Base-by-base conservation (phyloP, 2,113 vertebrate genomes). In the Rafetus swinhoei region DNA sequence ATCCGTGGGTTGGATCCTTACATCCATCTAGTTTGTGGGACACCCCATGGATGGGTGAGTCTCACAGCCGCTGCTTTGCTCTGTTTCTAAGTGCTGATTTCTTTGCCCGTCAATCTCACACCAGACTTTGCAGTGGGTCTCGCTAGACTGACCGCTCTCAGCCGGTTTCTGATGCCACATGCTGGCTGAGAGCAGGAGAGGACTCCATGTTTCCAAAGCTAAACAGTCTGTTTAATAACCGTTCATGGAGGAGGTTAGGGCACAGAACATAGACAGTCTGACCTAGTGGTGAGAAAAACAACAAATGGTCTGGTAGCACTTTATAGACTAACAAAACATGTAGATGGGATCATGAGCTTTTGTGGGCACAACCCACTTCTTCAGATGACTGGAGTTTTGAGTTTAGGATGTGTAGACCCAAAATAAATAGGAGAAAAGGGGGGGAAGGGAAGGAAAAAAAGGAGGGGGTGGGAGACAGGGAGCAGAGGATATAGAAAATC, bases 41-140 rank as follows among this genome's bases (percentile, higher is more conserved):
- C 88, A 84, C 93, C 82, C 87, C 1, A 29, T 94, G 92, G 95
- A 94, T 92, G 82, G 4, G 57, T 4, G 80, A 80, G 88, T 92
- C 95, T 95, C 65, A n/a, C 81, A 95, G 91, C 84, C 94, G 79
- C 88, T 82, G 87, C 2, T 59, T 76, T 94, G 85, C 81, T 90
- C 84, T 79, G 81, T 91, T 94, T 60, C 91, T 95, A 90, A 91
- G 72, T 84, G 88, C 90, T 62, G 88, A 84, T 96, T 96, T 35
- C 95, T 97, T 96, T 95, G 95, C 86, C 84, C 93, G 81, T 91
- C 95, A 85, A 93, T 93, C 2, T 0, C 35, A 24, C 9, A 35
- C 77, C 88, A 7, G 74, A 94, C 35, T 87, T 92, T 88, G 89
- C 93, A 95, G 92, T 1, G 77, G 94, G 55, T 55, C 56, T 52